Evolutionary conservation across 2,888 invertebrate species (phyloP), one percentile per base, ranked within the genome.

Genomic region (Melinaea menophilus): DNA sequence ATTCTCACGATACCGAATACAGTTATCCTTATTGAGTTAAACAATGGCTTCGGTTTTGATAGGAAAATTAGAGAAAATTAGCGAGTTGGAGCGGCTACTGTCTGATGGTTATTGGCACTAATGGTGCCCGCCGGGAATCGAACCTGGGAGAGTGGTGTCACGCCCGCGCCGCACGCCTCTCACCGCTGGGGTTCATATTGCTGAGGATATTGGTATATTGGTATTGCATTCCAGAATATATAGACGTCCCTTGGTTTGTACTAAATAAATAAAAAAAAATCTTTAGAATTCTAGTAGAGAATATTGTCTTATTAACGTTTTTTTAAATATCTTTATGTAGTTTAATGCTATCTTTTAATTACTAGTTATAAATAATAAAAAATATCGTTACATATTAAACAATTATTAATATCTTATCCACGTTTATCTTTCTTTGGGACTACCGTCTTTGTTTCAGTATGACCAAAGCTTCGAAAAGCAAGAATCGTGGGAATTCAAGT

Each of bases 11-110:
- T 82, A 74, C 71, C 62, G 73, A 78, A 69, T 73, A 84, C 87
- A 82, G 86, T 86, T 86, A 85, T 73, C 73, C 83, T 84, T 85
- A 83, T 84, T 79, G 81, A 79, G 73, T 75, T 79, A 82, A 85
- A 85, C 80, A 81, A 82, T 79, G 76, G 82, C 82, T 80, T 84
- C 81, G 86, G 75, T 84, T 90, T 87, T 90, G 90, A 90, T 90
- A 89, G 83, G 90, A 89, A 90, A 90, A 90, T 90, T 89, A 90
- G 89, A 83, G 86, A 85, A 89, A 90, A 90, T 90, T 90, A 90
- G 86, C 80, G 81, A 82, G 80, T 78, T 75, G 75, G 72, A 78
- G 76, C 74, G 76, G 88, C 90, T 90, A 90, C 90, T 83, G 90
- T 74, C 85, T 84, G 88, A 87, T 86, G 84, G 88, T 89, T 90